A percentile compares a stretch with the other conserved stretches of the same genome.
phyloP scores from a whole-genome alignment of 2,113 vertebrate genomes.

The Cyanistes caeruleus region DNA sequence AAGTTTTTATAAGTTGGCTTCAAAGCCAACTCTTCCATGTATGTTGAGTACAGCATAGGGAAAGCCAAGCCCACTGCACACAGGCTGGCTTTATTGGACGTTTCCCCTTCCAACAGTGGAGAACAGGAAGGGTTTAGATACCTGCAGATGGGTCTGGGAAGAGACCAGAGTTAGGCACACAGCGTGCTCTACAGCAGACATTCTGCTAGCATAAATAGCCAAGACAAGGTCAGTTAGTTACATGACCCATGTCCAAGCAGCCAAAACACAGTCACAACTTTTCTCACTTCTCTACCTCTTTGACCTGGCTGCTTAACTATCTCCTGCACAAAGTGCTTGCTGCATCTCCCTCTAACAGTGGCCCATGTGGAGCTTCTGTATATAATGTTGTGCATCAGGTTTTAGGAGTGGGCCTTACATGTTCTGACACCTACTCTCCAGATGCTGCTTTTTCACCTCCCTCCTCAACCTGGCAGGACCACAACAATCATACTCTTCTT shows the following conservation, averaged over 20 bases:
- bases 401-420: neutral
- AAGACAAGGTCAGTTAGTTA: neutral
- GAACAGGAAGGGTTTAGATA: neutral
- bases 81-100: neutral
- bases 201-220: neutral
- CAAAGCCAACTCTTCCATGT: neutral
- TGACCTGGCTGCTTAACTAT: neutral
- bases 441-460: neutral
- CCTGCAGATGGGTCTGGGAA: neutral
- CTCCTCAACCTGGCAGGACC: neutral
- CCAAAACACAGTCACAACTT: neutral
- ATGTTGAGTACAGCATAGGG: fast-evolving
- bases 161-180: neutral
- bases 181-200: neutral
- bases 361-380: neutral
- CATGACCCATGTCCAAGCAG: neutral
- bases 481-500: neutral
- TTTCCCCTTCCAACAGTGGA: neutral
- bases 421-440: neutral
- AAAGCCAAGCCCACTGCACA: neutral
- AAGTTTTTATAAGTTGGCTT: neutral
- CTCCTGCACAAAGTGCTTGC: neutral
- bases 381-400: neutral
- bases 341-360: neutral
- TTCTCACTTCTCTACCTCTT: neutral